Evolutionary conservation across 2,888 invertebrate species (phyloP).

Genomic region (Teinopalpus imperialis): DNA sequence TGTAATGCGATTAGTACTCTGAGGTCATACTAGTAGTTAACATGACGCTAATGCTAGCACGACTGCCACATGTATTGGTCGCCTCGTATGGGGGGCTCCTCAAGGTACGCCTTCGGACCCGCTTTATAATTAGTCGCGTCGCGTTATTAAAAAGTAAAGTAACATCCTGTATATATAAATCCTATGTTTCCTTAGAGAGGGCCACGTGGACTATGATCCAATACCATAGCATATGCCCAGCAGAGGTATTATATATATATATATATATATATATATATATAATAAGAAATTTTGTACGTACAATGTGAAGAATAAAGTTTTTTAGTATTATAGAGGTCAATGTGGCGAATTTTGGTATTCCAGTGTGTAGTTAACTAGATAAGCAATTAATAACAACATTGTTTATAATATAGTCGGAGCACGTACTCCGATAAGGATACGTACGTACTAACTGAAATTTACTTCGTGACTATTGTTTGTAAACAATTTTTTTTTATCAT

Average conservation of each 20-base stretch:
- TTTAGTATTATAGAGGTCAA: no score
- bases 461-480: slow-evolving; percentile 11
- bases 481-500: slow-evolving; percentile 10
- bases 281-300: no score
- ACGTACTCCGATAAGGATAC: slow-evolving; percentile 5
- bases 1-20: not conserved
- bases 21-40: slow-evolving; percentile 2
- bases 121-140: no score
- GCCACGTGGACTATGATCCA: no score
- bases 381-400: slow-evolving; percentile 7
- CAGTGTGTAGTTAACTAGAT: not conserved
- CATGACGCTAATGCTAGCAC: not conserved
- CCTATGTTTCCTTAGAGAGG: no score
- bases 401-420: slow-evolving; percentile 12
- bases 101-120: not conserved
- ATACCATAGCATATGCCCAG: no score
- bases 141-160: no score
- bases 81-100: not conserved
- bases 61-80: no score
- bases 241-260: no score
- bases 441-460: slow-evolving; percentile 5
- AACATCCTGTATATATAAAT: no score
- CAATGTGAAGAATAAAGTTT: no score
- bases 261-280: no score
- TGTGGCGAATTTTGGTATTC: not conserved